These are phyloP conservation scores for Caenorhabditis becei DNA, from an alignment of 2,888 invertebrate genomes.

Conservation along the genomic window DNA sequence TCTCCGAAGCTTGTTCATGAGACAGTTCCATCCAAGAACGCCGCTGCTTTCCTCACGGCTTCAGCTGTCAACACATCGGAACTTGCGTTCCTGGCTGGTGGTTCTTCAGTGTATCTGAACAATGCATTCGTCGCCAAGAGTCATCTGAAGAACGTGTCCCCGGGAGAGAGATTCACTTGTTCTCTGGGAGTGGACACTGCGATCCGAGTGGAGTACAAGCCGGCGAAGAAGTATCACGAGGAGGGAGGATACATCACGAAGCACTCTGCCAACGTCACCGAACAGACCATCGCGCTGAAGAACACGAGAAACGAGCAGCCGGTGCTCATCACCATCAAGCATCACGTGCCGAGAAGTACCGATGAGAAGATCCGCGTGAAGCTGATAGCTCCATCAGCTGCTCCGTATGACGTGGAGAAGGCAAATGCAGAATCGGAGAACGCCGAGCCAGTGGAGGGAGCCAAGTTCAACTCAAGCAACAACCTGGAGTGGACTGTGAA, in stretches of 20 bases:
- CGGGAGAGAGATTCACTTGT: constrained; percentile 81
- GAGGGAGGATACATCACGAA: constrained; percentile 73
- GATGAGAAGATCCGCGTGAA: constrained; percentile 78
- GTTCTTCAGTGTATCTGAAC: constrained; percentile 75
- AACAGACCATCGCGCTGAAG: constrained; percentile 72
- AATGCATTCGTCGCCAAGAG: constrained; percentile 74
- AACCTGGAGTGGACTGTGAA: constrained; percentile 73
- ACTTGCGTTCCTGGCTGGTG: constrained; percentile 72
- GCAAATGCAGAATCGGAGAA: constrained; percentile 22
- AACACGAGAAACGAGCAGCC: constrained; percentile 68
- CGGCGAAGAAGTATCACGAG: constrained; percentile 82
- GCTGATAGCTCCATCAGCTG: constrained; percentile 47
- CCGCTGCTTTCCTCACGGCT: constrained; percentile 74
- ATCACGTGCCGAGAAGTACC: constrained; percentile 74
- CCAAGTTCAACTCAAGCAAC: constrained; percentile 58
- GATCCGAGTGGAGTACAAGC: constrained; percentile 82
- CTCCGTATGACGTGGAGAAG: constrained; percentile 33
- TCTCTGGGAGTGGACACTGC: constrained; percentile 83
- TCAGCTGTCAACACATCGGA: constrained; percentile 71
- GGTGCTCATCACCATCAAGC: constrained; percentile 70
- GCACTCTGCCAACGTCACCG: constrained; percentile 63
- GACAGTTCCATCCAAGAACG: constrained; percentile 80
- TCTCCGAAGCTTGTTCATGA: constrained; percentile 81
- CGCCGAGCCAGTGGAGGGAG: constrained; percentile 57
- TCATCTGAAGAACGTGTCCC: constrained; percentile 81